Percentiles rank a stretch among this genome's conserved stretches.
phyloP scores from a whole-genome alignment of 2,888 invertebrate genomes.

The Escarpia spicata region DNA sequence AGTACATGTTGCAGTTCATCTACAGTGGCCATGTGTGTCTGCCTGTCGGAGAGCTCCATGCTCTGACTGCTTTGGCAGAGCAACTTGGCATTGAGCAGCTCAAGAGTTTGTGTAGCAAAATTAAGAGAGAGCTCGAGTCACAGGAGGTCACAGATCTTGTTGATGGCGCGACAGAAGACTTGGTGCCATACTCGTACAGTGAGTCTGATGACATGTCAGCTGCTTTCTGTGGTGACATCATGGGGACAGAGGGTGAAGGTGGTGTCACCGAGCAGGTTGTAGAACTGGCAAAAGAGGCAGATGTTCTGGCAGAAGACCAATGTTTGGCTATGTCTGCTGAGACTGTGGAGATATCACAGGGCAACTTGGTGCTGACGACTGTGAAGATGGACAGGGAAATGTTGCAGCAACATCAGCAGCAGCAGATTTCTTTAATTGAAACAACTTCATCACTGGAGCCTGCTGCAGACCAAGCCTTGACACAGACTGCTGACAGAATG shows the following conservation, averaged over 20 bases:
- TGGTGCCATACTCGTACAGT: background rate
- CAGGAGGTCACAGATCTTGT: background rate
- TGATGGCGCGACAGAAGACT: background rate
- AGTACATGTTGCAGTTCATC: conserved; percentile 4
- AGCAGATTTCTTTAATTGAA: background rate
- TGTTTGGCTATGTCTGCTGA: background rate
- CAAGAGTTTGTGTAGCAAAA: background rate
- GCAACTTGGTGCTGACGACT: background rate
- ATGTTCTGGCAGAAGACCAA: background rate
- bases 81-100: background rate
- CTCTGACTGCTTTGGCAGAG: background rate
- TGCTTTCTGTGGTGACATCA: background rate
- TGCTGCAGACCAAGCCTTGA: background rate
- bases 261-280: background rate
- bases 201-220: background rate
- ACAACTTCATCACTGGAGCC: background rate
- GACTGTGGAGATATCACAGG: conserved; percentile 1
- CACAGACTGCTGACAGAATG: conserved; percentile 3
- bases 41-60: background rate
- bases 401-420: background rate
- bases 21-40: background rate
- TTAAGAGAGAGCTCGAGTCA: background rate
- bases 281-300: background rate
- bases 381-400: background rate
- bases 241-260: background rate